Evolutionary conservation across 1,140 invertebrate species (phyloP).

Genomic region (Musca domestica): DNA sequence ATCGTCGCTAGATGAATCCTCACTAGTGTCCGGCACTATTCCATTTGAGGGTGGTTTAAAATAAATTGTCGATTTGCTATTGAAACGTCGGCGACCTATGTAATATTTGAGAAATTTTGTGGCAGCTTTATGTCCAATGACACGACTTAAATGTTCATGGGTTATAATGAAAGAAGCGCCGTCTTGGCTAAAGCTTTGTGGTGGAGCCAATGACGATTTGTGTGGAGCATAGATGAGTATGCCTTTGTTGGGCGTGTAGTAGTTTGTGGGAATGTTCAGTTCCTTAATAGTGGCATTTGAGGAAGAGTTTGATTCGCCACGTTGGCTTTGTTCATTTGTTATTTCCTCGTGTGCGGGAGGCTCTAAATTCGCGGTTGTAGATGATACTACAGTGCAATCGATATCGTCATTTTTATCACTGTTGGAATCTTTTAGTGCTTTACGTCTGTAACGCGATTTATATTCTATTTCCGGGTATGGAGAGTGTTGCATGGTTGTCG

Average conservation of each 20-base stretch:
- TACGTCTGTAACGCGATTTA: too few species aligned
- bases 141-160: conserved; percentile 31
- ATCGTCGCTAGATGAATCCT: conserved; percentile 31
- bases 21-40: conserved; percentile 7
- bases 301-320: background rate
- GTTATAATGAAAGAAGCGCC: conserved; percentile 34
- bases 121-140: conserved; percentile 38
- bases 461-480: background rate
- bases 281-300: background rate
- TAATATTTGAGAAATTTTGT: conserved; percentile 41
- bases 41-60: conserved; percentile 36
- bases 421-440: too few species aligned
- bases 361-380: conserved; percentile 26
- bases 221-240: conserved; percentile 36
- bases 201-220: conserved; percentile 1
- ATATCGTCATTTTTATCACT: conserved; percentile 23
- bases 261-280: background rate
- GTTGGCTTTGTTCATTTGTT: background rate
- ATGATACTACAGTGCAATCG: conserved; percentile 44
- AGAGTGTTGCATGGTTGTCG: background rate
- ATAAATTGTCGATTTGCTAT: conserved; percentile 38
- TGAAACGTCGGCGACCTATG: conserved; percentile 36
- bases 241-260: conserved; percentile 30
- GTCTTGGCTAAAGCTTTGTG: background rate
- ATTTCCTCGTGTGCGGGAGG: background rate